A percentile compares a stretch with the other conserved stretches of the same genome.
Evolutionary conservation across 35 echinoderm and acorn worm genomes (phyloP).

Genomic region (Lytechinus pictus): DNA sequence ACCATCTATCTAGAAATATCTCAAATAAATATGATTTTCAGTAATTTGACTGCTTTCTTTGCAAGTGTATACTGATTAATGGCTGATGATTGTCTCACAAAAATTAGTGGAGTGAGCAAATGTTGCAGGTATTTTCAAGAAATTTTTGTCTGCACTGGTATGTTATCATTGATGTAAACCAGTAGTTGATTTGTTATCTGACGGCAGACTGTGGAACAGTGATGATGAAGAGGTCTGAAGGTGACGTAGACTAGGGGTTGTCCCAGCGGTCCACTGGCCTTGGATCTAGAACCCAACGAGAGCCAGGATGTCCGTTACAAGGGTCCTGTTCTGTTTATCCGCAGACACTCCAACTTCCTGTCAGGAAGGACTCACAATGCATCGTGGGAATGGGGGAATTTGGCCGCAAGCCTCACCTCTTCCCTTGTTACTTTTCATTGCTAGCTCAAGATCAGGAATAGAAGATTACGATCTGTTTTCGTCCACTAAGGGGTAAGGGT

Average conservation of each 20-base stretch:
- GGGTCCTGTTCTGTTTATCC: slow-evolving; percentile 4
- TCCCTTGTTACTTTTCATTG: neutral
- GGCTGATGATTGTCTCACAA: too few relatives aligned
- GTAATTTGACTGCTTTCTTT: too few relatives aligned
- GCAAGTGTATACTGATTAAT: too few relatives aligned
- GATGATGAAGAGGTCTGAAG: neutral
- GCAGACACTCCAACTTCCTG: slow-evolving; percentile 24
- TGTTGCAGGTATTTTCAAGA: neutral
- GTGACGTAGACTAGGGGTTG: neutral
- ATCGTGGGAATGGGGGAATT: slow-evolving; percentile 45
- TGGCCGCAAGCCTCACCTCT: slow-evolving; percentile 28
- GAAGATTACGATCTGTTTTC: neutral
- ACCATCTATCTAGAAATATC: too few relatives aligned
- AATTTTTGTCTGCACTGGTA: neutral
- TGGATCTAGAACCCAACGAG: neutral
- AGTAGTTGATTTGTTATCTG: too few relatives aligned
- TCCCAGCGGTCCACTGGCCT: neutral
- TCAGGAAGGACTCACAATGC: slow-evolving; percentile 15
- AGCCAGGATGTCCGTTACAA: slow-evolving; percentile 33
- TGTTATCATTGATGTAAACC: neutral
- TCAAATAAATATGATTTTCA: too few relatives aligned
- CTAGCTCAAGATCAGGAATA: neutral
- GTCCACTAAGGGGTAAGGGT: too few relatives aligned
- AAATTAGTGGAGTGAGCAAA: too few relatives aligned
- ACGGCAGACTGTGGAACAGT: neutral